Evolutionary conservation across 1,140 invertebrate species (phyloP), one percentile per base, ranked within the genome.

Genomic region (Drosophila sechellia): DNA sequence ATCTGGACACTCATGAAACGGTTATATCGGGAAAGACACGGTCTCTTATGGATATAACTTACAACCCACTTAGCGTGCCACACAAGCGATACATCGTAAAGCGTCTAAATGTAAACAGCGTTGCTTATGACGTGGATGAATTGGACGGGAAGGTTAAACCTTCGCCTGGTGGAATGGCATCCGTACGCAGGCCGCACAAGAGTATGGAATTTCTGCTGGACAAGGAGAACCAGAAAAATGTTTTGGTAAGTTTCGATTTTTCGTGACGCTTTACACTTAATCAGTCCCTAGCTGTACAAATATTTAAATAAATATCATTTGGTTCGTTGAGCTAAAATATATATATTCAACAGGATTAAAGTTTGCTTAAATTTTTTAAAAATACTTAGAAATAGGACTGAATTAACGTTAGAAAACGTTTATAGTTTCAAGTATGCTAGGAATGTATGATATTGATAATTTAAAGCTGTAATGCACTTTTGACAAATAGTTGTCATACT

Each of bases 121-220:
- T 77, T 11, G 56, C 61, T 37, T 78, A 77, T 22, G 77, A 85
- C 37, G 56, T 49, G 8, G 25, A 58, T 12, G 35, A 70, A 45
- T 43, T 43, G 20, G 56, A 65, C 4, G 72, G 81, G 20, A 63
- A 68, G 20, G 43, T 75, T 25, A 79, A 81, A 50, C 60, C 54
- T 40, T 66, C 79, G 17, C 55, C 46, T 42, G 79, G 66, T 22
- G 56, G 69, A 69, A 85, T 81, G 52, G 77, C 80, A 34, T 86
- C 86, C 42, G 71, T 94, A 75, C 92, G 93, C 63, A 92, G 96
- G 74, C 95, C 96, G 63, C 96, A 96, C 94, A 97, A 97, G 93
- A 97, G 96, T 93, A 97, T 98, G 97, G 97, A 98, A 94, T 98
- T 97, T 93, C 95, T 98, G 83, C 94, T 98, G 87, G 96, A 97